A percentile compares a stretch with the other conserved stretches of the same genome.
phyloP scores from a whole-genome alignment of 2,113 vertebrate genomes.

The Apaloderma vittatum region DNA sequence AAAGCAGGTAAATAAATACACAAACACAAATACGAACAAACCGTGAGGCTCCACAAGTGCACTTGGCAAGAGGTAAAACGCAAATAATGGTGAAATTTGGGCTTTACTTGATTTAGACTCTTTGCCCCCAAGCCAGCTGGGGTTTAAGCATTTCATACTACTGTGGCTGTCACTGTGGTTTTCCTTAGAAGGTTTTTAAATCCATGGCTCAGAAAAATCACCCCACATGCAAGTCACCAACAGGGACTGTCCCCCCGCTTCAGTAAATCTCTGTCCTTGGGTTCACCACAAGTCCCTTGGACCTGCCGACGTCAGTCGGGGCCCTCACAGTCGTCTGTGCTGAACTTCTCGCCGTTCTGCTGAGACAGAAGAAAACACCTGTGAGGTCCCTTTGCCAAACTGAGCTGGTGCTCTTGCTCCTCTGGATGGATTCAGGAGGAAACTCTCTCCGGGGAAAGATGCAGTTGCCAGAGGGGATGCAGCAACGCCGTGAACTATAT shows the following conservation, averaged over 20 bases:
- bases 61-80: background rate
- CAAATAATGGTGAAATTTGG: background rate
- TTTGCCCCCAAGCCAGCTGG: background rate
- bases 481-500: rapidly evolving
- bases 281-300: rapidly evolving
- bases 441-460: background rate
- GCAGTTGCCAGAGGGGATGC: background rate
- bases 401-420: background rate
- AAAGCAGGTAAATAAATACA: constrained; percentile 25
- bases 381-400: background rate
- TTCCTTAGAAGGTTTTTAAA: background rate
- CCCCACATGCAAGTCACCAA: background rate
- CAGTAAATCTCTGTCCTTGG: background rate
- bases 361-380: background rate
- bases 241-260: background rate
- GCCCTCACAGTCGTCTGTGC: constrained; percentile 32
- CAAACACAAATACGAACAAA: background rate
- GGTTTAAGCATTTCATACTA: background rate
- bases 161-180: background rate
- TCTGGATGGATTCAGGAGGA: background rate
- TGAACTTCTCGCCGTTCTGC: background rate
- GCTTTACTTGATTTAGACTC: background rate
- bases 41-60: background rate
- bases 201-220: background rate
- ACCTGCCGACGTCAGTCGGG: background rate